phyloP scores from a whole-genome alignment of 2,113 vertebrate genomes.

The Hemichromis elongatus region DNA sequence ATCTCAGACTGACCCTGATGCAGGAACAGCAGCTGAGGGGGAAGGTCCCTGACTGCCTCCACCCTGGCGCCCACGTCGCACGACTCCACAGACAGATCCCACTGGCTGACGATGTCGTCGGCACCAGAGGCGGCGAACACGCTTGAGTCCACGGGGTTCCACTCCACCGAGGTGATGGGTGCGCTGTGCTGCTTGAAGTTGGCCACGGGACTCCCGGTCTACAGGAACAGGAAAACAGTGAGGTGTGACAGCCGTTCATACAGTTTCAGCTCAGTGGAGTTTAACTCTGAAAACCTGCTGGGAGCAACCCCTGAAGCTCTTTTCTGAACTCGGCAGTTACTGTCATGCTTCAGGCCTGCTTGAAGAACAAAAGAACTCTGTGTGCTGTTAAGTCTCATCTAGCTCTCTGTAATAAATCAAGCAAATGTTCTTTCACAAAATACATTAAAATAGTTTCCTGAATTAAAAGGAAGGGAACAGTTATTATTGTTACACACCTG shows the following conservation, averaged over 20 bases:
- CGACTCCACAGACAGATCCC: slow-evolving; percentile 88
- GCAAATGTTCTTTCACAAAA: neutral
- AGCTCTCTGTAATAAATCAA: neutral
- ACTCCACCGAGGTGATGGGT: slow-evolving; percentile 87
- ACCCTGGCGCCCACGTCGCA: slow-evolving; percentile 70
- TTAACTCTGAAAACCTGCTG: neutral
- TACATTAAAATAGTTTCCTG: neutral
- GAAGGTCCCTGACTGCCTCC: slow-evolving; percentile 72
- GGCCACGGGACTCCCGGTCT: slow-evolving; percentile 80
- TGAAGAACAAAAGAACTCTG: neutral
- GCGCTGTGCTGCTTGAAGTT: slow-evolving; percentile 89
- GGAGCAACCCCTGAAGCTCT: neutral
- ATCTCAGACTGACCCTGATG: slow-evolving; percentile 89
- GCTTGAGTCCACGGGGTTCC: slow-evolving; percentile 84
- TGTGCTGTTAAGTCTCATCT: neutral
- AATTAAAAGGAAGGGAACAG: neutral
- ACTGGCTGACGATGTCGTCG: slow-evolving; percentile 85
- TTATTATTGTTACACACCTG: neutral
- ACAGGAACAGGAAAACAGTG: neutral
- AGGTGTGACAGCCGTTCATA: neutral
- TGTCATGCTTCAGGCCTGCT: neutral
- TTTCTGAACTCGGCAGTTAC: neutral
- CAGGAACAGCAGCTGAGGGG: slow-evolving; percentile 86
- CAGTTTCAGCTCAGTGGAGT: neutral
- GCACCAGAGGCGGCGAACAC: slow-evolving; percentile 84